phyloP scores from a whole-genome alignment of 2,888 invertebrate genomes.

The Aspidapion aeneum region DNA sequence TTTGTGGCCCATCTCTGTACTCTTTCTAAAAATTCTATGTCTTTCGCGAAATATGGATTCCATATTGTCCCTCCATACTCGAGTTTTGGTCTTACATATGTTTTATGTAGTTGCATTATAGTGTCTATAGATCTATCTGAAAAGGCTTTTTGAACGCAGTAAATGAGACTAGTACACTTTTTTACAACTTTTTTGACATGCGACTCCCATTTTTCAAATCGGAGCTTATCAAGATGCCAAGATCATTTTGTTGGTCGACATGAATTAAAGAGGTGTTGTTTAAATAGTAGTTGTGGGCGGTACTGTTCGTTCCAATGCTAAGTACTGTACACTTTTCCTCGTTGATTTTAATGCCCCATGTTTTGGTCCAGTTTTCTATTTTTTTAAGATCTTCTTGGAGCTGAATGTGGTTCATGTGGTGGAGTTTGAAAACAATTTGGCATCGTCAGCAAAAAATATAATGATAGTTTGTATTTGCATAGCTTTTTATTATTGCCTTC shows the following conservation, averaged over 20 bases:
- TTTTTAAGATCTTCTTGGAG: not conserved
- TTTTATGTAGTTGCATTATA: not conserved
- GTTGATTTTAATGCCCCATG: not conserved
- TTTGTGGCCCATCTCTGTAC: not conserved
- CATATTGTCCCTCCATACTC: no score
- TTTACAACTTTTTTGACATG: not conserved
- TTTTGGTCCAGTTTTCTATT: not conserved
- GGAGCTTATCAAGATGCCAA: not conserved
- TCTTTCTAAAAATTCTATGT: not conserved
- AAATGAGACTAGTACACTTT: not conserved
- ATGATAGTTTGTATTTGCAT: not conserved
- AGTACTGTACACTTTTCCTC: not conserved
- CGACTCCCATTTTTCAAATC: slow-evolving; percentile 1
- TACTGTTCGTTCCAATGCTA: not conserved
- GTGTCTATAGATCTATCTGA: not conserved
- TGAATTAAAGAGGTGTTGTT: not conserved
- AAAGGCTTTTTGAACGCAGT: not conserved
- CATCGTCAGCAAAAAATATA: not conserved
- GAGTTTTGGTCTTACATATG: no score
- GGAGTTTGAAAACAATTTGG: not conserved
- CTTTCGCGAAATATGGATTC: not conserved
- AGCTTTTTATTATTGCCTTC: no score
- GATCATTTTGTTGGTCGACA: not conserved
- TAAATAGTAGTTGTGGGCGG: not conserved
- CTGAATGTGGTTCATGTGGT: not conserved